A percentile compares a stretch with the other conserved stretches of the same genome.
phyloP scores from a whole-genome alignment of 2,888 invertebrate genomes.

The Didymodactylos carnosus region DNA sequence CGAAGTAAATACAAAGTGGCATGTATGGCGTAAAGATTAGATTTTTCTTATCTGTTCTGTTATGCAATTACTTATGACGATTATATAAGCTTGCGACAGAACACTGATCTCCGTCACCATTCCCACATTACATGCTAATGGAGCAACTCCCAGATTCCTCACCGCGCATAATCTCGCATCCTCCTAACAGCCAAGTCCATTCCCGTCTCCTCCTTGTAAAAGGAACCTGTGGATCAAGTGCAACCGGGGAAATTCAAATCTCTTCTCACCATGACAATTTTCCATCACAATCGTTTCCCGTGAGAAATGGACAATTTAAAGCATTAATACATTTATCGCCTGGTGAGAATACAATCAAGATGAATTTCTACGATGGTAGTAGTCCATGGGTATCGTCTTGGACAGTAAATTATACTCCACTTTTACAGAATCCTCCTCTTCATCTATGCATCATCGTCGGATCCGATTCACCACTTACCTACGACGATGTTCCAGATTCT shows the following conservation, averaged over 20 bases:
- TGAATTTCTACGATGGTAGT: neutral
- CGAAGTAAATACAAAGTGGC: neutral
- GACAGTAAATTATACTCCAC: neutral
- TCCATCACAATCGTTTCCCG: neutral
- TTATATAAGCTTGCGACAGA: neutral
- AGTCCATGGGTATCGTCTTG: neutral
- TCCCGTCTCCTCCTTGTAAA: neutral
- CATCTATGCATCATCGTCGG: neutral
- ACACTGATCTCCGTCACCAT: neutral
- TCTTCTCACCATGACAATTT: neutral
- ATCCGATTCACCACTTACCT: neutral
- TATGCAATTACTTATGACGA: neutral
- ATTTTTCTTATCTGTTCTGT: neutral
- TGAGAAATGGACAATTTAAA: neutral
- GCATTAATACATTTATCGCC: neutral
- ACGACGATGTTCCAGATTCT: neutral
- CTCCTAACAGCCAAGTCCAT: neutral
- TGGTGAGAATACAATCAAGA: neutral
- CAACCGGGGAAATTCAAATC: neutral
- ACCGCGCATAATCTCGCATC: neutral
- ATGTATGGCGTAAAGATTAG: neutral
- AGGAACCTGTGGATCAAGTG: neutral
- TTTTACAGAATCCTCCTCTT: neutral
- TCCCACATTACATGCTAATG: neutral
- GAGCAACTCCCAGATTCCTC: neutral